These are phyloP conservation scores for Spodoptera exigua DNA, from an alignment of 2,888 invertebrate species.

Conservation along the genomic window DNA sequence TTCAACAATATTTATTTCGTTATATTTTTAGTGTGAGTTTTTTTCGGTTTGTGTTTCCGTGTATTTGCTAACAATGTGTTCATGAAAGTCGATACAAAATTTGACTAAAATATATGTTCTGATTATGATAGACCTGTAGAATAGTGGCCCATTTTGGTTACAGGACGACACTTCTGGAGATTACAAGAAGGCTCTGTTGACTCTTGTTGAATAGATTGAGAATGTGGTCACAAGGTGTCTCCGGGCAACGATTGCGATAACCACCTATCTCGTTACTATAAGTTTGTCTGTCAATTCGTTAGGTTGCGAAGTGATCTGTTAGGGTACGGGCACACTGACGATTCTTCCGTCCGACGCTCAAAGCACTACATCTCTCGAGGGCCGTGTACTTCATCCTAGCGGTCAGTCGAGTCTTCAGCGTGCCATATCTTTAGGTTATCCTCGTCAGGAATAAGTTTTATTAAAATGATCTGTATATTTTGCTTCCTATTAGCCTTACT, in stretches of 20 bases:
- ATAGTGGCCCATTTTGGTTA: constrained; percentile 85
- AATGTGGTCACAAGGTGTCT: constrained; percentile 62
- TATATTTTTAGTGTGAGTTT: constrained; percentile 31
- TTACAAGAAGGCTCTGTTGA: constrained; percentile 96
- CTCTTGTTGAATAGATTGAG: constrained; percentile 92
- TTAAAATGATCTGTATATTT: constrained; percentile 87
- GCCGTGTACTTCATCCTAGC: constrained; percentile 23
- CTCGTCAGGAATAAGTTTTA: constrained; percentile 73
- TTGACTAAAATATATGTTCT: constrained; percentile 39
- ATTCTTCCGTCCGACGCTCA: constrained; percentile 35
- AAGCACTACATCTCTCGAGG: constrained; percentile 17
- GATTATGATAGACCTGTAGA: constrained; percentile 68
- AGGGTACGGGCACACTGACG: constrained; percentile 58
- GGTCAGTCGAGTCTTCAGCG: constrained; percentile 63
- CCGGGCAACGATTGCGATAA: constrained; percentile 67
- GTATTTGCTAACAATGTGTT: constrained; percentile 56
- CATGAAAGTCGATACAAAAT: constrained; percentile 36
- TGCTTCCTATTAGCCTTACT: constrained; percentile 72
- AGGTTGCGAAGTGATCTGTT: constrained; percentile 71
- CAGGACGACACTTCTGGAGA: constrained; percentile 98
- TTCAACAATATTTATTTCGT: constrained; percentile 24
- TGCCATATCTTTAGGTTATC: constrained; percentile 64
- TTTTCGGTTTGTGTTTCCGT: constrained; percentile 45
- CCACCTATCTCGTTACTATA: constrained; percentile 77
- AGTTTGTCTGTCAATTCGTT: constrained; percentile 82